These are phyloP conservation scores for Charaxes varanes DNA, from an alignment of 1,140 invertebrate species.

Conservation along the genomic window DNA sequence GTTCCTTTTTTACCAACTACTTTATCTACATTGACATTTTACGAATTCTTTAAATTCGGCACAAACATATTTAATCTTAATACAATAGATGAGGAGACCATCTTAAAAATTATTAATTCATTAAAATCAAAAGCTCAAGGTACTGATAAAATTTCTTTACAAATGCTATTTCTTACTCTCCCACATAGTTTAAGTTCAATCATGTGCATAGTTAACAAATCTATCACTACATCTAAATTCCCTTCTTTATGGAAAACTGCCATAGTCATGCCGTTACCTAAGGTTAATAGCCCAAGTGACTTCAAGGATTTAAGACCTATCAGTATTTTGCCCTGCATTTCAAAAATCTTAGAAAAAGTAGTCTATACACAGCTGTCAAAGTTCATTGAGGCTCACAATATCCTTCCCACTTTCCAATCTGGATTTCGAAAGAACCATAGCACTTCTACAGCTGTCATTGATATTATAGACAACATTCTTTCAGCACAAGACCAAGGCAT, in stretches of 20 bases:
- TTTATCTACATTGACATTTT: conserved; percentile 2
- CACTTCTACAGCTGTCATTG: conserved; percentile 5
- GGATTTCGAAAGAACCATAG: conserved; percentile 8
- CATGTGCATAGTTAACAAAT: conserved; percentile 2
- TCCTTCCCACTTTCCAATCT: conserved; percentile 6
- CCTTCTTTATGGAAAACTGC: conserved; percentile 7
- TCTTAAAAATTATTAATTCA: conserved; percentile 1
- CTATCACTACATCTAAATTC: conserved; percentile 3
- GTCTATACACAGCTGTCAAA: conserved; percentile 3
- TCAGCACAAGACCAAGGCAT: conserved; percentile 3
- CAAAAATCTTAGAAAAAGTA: conserved; percentile 7
- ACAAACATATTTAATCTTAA: conserved; percentile 2
- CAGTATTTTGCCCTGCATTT: conserved; percentile 7
- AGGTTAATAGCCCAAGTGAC: not conserved
- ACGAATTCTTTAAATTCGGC: conserved; percentile 4
- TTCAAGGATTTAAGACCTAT: conserved; percentile 9
- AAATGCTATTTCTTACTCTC: conserved; percentile 4
- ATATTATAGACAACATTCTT: conserved; percentile 12
- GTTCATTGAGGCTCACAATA: conserved; percentile 1
- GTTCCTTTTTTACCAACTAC: not conserved
- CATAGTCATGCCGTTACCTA: conserved; percentile 5
- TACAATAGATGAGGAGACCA: not conserved
- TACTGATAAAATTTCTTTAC: conserved; percentile 1
- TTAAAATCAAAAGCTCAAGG: conserved; percentile 1
- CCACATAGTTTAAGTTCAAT: conserved; percentile 1